Evolutionary conservation across 2,888 invertebrate species (phyloP).

Genomic region (Lycaena phlaeas): DNA sequence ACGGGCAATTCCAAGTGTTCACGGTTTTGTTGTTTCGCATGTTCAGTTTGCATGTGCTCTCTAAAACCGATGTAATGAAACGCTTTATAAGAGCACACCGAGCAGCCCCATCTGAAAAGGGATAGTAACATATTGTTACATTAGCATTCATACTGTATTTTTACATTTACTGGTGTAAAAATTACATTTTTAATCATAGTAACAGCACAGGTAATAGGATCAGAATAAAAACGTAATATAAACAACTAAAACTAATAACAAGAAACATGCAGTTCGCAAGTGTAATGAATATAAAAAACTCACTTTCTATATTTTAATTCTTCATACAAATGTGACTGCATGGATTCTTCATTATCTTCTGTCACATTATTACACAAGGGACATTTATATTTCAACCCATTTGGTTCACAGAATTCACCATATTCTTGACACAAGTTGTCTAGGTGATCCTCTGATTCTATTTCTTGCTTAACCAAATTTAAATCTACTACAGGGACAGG

Average conservation of each 20-base stretch:
- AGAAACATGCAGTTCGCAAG: too few relatives aligned
- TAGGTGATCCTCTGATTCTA: slow-evolving; percentile 20
- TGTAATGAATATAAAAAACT: too few relatives aligned
- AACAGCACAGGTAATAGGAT: too few relatives aligned
- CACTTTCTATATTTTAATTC: slow-evolving; percentile 79
- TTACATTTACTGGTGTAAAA: too few relatives aligned
- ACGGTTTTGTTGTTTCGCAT: slow-evolving; percentile 36
- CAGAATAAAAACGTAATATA: too few relatives aligned
- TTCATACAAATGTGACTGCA: slow-evolving; percentile 78
- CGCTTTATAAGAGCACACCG: slow-evolving; percentile 70
- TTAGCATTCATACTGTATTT: too few relatives aligned
- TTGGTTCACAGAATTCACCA: slow-evolving; percentile 60
- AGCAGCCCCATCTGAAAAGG: slow-evolving; percentile 74
- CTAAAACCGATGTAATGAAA: slow-evolving; percentile 67
- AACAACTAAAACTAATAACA: too few relatives aligned
- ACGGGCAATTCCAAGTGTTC: slow-evolving; percentile 49
- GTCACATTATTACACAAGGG: slow-evolving; percentile 74
- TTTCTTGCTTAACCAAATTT: slow-evolving; percentile 49
- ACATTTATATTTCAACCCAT: slow-evolving; percentile 72
- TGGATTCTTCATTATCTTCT: slow-evolving; percentile 70
- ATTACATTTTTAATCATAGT: too few relatives aligned
- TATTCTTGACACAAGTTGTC: slow-evolving; percentile 41
- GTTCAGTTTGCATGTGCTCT: slow-evolving; percentile 68
- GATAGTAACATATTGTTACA: too few relatives aligned
- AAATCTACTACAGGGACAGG: slow-evolving; percentile 30